Conservation (phyloP, 2,888 invertebrate species). For the Dascillus cervinus region DNA sequence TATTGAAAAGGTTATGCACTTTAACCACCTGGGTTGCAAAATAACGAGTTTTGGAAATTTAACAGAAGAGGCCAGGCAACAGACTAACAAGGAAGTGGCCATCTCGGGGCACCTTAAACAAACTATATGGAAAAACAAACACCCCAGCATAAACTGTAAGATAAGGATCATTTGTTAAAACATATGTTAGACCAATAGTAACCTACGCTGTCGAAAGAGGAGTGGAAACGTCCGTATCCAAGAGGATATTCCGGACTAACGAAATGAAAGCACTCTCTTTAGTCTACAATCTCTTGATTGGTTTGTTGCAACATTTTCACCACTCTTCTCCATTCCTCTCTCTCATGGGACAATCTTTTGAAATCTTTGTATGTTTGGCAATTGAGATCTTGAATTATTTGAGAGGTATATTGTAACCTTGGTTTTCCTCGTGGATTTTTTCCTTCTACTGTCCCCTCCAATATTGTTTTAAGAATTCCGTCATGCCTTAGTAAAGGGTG, state of each 20-base stretch:
- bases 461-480: no score
- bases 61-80: not conserved
- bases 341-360: no score
- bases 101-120: constrained; percentile 1
- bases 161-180: constrained; percentile 13
- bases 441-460: no score
- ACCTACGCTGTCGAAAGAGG: constrained; percentile 13
- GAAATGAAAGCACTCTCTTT: constrained; percentile 11
- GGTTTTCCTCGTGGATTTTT: no score
- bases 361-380: no score
- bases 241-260: constrained; percentile 8
- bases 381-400: no score
- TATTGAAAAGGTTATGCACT: not conserved
- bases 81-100: not conserved
- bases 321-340: no score
- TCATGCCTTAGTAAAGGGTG: no score
- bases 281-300: constrained; percentile 5
- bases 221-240: constrained; percentile 13
- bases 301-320: no score
- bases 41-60: no score
- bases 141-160: constrained; percentile 4
- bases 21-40: constrained; percentile 1
- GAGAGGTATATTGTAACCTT: no score
- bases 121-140: constrained; percentile 1
- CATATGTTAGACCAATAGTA: constrained; percentile 12